Percentiles rank a stretch among this genome's conserved stretches.
Evolutionary conservation across 2,888 invertebrate genomes (phyloP).

Genomic region (Tortrix viridana): DNA sequence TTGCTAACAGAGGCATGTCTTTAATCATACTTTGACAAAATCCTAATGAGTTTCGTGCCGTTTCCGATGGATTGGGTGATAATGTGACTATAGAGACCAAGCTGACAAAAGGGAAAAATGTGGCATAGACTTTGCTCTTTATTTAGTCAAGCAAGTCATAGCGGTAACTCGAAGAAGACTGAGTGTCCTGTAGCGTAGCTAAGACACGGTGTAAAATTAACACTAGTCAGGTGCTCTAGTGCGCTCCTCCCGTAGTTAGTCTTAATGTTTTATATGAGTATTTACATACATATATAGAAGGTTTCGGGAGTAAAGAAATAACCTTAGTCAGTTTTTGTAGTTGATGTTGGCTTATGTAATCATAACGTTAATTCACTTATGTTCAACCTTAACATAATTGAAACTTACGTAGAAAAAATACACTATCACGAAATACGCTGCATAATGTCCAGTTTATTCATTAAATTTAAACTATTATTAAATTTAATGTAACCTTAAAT

Average conservation of each 20-base stretch:
- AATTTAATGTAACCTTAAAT: too few relatives aligned
- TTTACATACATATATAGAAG: constrained; percentile 15
- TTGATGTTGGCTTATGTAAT: background rate
- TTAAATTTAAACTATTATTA: too few relatives aligned
- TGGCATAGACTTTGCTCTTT: constrained; percentile 2
- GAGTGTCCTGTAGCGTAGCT: constrained; percentile 4
- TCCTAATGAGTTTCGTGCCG: constrained; percentile 22
- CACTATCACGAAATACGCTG: too few relatives aligned
- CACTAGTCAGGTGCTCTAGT: constrained; percentile 4
- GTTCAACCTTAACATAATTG: background rate
- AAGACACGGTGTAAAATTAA: constrained; percentile 9
- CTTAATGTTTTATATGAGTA: constrained; percentile 24
- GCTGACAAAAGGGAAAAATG: constrained; percentile 5
- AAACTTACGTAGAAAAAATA: too few relatives aligned
- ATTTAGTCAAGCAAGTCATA: background rate
- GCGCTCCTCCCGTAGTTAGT: constrained; percentile 1
- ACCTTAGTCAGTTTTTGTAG: constrained; percentile 1
- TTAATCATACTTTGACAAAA: constrained; percentile 19
- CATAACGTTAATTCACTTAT: background rate
- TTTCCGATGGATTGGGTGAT: constrained; percentile 13
- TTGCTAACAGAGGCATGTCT: constrained; percentile 17
- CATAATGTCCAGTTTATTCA: too few relatives aligned
- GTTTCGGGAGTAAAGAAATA: constrained; percentile 1
- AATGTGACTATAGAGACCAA: constrained; percentile 9
- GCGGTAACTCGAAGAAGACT: constrained; percentile 9